phyloP scores from a whole-genome alignment of 2,113 vertebrate genomes.

The Panthera uncia region DNA sequence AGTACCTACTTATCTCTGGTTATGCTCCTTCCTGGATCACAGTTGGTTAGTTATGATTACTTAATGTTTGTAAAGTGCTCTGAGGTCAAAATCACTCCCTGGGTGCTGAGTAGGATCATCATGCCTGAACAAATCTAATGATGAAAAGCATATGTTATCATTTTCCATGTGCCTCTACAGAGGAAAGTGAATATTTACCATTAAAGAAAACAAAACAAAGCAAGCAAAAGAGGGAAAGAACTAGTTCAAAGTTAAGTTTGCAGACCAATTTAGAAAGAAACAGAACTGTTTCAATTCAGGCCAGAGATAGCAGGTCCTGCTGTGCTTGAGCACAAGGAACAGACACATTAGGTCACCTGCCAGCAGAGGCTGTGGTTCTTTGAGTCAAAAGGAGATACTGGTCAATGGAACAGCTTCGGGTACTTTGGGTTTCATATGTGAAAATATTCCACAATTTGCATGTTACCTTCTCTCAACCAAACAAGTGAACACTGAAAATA shows the following conservation, averaged over 20 bases:
- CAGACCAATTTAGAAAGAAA: neutral
- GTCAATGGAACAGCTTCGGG: neutral
- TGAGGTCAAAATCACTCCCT: slow-evolving; percentile 23
- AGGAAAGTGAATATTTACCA: neutral
- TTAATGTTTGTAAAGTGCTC: slow-evolving; percentile 46
- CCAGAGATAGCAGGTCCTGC: neutral
- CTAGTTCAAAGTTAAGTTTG: neutral
- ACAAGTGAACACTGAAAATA: neutral
- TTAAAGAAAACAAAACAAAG: neutral
- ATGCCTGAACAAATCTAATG: neutral
- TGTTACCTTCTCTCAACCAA: neutral
- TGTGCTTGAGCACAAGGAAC: neutral
- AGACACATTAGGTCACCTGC: rapidly evolving
- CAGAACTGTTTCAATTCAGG: neutral
- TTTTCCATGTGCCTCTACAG: neutral
- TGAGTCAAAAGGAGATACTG: neutral
- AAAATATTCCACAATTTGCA: neutral
- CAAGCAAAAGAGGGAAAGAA: neutral
- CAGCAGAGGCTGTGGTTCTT: neutral
- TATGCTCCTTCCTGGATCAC: neutral
- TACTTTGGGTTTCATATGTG: rapidly evolving
- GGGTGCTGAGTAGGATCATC: neutral
- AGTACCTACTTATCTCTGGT: neutral
- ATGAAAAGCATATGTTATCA: neutral
- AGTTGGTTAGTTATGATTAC: slow-evolving; percentile 1